These are phyloP conservation scores for Forbesichthys papilliferus DNA, from an alignment of 2,113 vertebrate genomes.

Conservation along the genomic window DNA sequence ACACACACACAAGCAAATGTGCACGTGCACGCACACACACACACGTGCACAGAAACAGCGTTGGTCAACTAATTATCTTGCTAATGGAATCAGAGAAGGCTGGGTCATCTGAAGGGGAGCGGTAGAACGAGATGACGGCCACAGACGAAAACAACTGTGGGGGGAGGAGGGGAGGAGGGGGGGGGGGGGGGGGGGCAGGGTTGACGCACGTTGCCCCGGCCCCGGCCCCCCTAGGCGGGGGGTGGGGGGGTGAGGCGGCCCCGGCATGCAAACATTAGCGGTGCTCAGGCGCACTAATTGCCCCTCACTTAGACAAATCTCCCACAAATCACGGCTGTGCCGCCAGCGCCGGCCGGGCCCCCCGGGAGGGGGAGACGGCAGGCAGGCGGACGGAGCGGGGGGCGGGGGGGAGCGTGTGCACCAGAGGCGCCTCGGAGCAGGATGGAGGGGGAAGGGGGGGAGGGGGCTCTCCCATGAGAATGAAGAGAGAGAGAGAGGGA, in stretches of 20 bases:
- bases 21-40: conserved; percentile 7
- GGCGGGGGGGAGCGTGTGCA: conserved; percentile 68
- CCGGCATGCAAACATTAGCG: conserved; percentile 79
- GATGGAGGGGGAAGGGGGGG: conserved; percentile 62
- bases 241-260: conserved; percentile 38
- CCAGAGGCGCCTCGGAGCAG: conserved; percentile 75
- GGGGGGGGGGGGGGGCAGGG: conserved; percentile 14
- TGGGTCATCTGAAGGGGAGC: conserved; percentile 47
- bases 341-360: conserved; percentile 72
- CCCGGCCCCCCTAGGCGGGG: too few relatives aligned
- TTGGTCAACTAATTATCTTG: conserved; percentile 35
- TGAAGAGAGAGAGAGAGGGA: conserved; percentile 39
- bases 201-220: too few relatives aligned
- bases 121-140: conserved; percentile 32
- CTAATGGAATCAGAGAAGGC: conserved; percentile 50
- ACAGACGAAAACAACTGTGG: conserved; percentile 60
- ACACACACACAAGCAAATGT: conserved; percentile 18
- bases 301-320: conserved; percentile 86
- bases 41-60: conserved; percentile 7
- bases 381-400: conserved; percentile 64
- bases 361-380: conserved; percentile 74
- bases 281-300: conserved; percentile 81
- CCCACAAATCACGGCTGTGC: conserved; percentile 78
- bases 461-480: conserved; percentile 63
- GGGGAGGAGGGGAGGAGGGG: conserved; percentile 28